These are phyloP conservation scores for Gasterosteus nipponicus DNA, from an alignment of 2,113 vertebrate genomes.

Conservation along the genomic window DNA sequence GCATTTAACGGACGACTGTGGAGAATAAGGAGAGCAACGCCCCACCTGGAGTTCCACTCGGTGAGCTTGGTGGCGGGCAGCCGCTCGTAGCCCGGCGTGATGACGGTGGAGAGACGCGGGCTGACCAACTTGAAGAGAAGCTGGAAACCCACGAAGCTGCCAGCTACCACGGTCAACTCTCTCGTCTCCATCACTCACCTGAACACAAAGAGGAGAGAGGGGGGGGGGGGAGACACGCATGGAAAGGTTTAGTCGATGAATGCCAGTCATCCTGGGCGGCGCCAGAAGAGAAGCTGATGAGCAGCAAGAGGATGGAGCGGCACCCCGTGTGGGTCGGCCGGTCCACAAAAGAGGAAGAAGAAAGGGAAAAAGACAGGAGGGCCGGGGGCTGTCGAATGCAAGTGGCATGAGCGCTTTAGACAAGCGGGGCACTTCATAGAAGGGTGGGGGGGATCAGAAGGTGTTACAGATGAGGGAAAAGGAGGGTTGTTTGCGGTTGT, in stretches of 20 bases:
- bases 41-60: slow-evolving; percentile 85
- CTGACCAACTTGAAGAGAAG: slow-evolving; percentile 79
- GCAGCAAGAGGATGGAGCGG: background rate
- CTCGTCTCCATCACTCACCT: slow-evolving; percentile 85
- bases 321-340: slow-evolving; percentile 22
- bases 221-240: slow-evolving; percentile 6
- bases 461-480: background rate
- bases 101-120: slow-evolving; percentile 72
- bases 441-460: slow-evolving; percentile 12
- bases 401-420: slow-evolving; percentile 54
- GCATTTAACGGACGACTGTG: background rate
- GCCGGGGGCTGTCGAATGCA: slow-evolving; percentile 22
- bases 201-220: slow-evolving; percentile 23
- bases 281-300: slow-evolving; percentile 23
- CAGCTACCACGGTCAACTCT: slow-evolving; percentile 82
- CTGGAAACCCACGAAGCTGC: slow-evolving; percentile 84
- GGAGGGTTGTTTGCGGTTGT: slow-evolving; percentile 2
- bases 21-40: background rate
- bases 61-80: slow-evolving; percentile 77
- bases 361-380: slow-evolving; percentile 29
- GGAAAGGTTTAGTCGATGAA: slow-evolving; percentile 54
- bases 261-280: slow-evolving; percentile 54
- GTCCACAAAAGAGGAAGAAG: slow-evolving; percentile 16
- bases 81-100: slow-evolving; percentile 69
- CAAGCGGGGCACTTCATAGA: slow-evolving; percentile 23